Evolutionary conservation across 2,113 vertebrate genomes (phyloP).

Genomic region (Oryzias melastigma): DNA sequence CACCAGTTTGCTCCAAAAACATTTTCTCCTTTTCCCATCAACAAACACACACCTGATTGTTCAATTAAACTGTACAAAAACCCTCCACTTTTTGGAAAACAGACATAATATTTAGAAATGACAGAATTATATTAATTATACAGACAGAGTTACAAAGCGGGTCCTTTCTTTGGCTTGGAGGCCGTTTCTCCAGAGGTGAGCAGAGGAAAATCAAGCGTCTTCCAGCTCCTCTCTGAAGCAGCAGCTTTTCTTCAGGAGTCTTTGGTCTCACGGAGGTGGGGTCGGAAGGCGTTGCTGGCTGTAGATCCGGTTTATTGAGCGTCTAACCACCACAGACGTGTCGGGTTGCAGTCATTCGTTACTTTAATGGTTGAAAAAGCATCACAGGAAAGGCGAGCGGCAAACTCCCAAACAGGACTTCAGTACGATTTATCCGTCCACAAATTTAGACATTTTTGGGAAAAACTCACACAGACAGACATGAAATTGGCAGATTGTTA

Average conservation of each 20-base stretch:
- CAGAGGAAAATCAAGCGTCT: background rate
- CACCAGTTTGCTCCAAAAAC: constrained; percentile 28
- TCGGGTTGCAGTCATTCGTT: no score
- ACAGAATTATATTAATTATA: constrained; percentile 47
- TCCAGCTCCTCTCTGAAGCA: constrained; percentile 22
- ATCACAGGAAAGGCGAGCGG: background rate
- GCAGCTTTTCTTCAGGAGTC: constrained; percentile 5
- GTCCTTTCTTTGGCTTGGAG: constrained; percentile 64
- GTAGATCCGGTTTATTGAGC: constrained; percentile 2
- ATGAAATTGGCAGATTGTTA: no score
- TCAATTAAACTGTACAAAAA: constrained; percentile 55
- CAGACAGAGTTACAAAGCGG: constrained; percentile 50
- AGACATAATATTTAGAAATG: constrained; percentile 25
- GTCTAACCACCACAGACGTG: background rate
- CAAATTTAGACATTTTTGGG: no score
- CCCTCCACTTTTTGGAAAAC: constrained; percentile 18
- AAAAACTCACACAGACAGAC: no score
- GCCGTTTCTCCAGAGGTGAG: constrained; percentile 11
- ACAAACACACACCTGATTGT: constrained; percentile 29
- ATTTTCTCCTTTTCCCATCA: constrained; percentile 26
- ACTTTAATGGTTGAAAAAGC: no score
- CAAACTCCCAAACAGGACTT: no score
- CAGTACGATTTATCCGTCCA: no score
- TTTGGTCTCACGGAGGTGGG: constrained; percentile 26
- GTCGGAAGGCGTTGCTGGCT: background rate